Conservation (phyloP, 2,113 vertebrate species). For the Brachyistius frenatus region DNA sequence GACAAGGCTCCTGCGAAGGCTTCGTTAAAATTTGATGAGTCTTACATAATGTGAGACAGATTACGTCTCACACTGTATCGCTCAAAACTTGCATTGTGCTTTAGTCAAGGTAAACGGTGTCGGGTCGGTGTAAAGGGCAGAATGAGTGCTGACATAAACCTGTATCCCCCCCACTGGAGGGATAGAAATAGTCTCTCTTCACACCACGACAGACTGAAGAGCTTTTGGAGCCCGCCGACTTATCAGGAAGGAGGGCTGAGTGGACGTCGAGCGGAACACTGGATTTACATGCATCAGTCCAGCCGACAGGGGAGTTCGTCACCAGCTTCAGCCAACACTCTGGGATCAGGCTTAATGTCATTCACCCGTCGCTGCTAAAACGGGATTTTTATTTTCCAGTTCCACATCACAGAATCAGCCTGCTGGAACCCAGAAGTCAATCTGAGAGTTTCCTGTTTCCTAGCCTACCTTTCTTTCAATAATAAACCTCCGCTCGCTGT, state of each 20-base stretch:
- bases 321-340: constrained; percentile 23
- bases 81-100: not conserved
- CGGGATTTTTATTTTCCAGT: constrained; percentile 22
- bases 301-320: constrained; percentile 37
- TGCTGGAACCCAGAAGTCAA: constrained; percentile 26
- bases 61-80: constrained; percentile 24
- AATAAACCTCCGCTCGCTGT: not conserved
- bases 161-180: not conserved
- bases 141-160: constrained; percentile 12
- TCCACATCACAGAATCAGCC: constrained; percentile 25
- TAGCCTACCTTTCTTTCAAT: not conserved
- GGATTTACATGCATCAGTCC: constrained; percentile 72
- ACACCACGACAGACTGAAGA: constrained; percentile 46
- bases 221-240: constrained; percentile 45
- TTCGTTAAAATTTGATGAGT: constrained; percentile 50
- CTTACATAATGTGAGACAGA: constrained; percentile 60
- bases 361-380: constrained; percentile 36
- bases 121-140: constrained; percentile 14
- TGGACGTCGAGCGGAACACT: constrained; percentile 47
- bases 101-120: constrained; percentile 22
- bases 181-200: constrained; percentile 29
- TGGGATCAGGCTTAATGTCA: constrained; percentile 56
- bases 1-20: constrained; percentile 46
- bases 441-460: constrained; percentile 9
- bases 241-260: constrained; percentile 29